Base-by-base conservation (phyloP, 1,140 invertebrate species). In the Brachionus angularis region DNA sequence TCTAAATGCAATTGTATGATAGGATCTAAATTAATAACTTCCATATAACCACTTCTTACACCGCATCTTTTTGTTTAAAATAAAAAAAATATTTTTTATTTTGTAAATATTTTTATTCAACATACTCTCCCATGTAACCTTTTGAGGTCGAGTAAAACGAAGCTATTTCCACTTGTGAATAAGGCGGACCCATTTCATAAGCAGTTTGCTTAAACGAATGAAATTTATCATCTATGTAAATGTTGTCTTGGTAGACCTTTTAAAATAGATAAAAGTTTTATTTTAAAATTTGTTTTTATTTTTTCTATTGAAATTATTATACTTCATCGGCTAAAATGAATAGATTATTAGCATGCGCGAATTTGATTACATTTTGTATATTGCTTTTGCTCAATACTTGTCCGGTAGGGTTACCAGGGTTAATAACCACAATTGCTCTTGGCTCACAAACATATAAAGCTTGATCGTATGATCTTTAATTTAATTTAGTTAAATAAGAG, bases 101-200 rank as follows among this genome's bases (percentile, higher is more conserved):
- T n/a, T n/a, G n/a, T n/a, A n/a, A n/a, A n/a, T n/a, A n/a, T n/a
- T n/a, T n/a, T n/a, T n/a, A n/a, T n/a, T n/a, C n/a, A n/a, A n/a
- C n/a, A n/a, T n/a, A 84, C 81, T 86, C 85, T 73, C 85, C 85
- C 85, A 86, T 86, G 75, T 83, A 86, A 25, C 94, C 95, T 86
- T 98, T 98, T 1, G 91, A 95, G 46, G 89, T 88, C 0, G 93
- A 95, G 89, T 97, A 91, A 81, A 95, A 97, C 23, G 91, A 95
- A 5, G 91, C 92, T 74, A 98, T 79, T 82, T 98, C 94, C 84
- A 93, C 86, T 5, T 80, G 69, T 33, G 77, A 82, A 81, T 93
- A 96, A 0, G 92, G 91, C 27, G 85, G 83, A 3, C 93, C 93
- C 88, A 98, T 87, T 81, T 96, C 91, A 1, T 76, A 83, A 77